Evolutionary conservation across 2,113 vertebrate genomes (phyloP).

Genomic region (Zosterops hypoxanthus): DNA sequence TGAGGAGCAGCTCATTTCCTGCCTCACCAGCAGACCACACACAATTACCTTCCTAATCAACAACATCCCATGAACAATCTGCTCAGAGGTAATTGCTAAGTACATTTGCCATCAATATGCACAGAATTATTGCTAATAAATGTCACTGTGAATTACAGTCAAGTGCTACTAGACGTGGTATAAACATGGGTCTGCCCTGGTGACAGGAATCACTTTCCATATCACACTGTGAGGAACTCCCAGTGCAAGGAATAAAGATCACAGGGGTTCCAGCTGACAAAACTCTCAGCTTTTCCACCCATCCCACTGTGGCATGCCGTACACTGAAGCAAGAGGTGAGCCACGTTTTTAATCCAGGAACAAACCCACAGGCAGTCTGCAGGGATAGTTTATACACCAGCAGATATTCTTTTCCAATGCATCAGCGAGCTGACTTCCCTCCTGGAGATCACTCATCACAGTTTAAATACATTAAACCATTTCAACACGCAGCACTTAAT

Average conservation of each 20-base stretch:
- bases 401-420: background rate
- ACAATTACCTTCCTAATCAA: constrained; percentile 34
- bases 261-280: background rate
- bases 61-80: background rate
- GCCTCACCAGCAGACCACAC: constrained; percentile 46
- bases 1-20: background rate
- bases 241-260: background rate
- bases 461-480: background rate
- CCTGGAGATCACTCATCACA: background rate
- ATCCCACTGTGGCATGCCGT: background rate
- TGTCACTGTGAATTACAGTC: background rate
- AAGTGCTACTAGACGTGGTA: background rate
- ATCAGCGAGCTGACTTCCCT: background rate
- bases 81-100: constrained; percentile 4
- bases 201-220: background rate
- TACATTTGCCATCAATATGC: background rate
- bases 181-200: background rate
- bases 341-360: background rate
- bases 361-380: background rate
- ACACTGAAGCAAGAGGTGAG: background rate
- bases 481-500: background rate
- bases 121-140: constrained; percentile 16
- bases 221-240: background rate
- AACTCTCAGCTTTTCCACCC: background rate
- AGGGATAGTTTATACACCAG: background rate